Evolutionary conservation across 2,888 invertebrate species (phyloP), one percentile per base, ranked within the genome.

Genomic region (Lithodes maja): DNA sequence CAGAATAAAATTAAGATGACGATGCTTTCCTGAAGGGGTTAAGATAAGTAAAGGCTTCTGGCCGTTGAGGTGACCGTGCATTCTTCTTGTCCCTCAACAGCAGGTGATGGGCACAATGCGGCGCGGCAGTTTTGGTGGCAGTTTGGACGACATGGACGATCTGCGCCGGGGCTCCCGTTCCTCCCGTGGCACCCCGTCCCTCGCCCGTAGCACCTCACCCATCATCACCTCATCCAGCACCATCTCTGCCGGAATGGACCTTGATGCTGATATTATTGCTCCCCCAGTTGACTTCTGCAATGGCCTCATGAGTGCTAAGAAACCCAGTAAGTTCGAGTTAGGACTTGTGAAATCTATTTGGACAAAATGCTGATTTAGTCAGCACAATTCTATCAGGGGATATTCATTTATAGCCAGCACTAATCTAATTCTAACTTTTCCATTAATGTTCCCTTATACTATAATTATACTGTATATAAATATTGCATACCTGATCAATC

Each of bases 151-250:
- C 12, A 54, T 85, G 50, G 33, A 33, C 33, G 17, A 54, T 33
- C 12, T 71, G 17, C 17, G 82, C 17, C 69, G 52, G 1, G 68
- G 68, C 0, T 85, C 85, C 15, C 15, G 71, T 3, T 77, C 77
- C 17, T 85, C 85, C 69, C n/a, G 85, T 2, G 85, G 85, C 15
- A 85, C 85, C 7, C 85, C 85, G 2, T 85, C 85, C n/a, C 85
- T 85, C 3, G 71, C 85, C 15, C 53, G 85, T 2, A 80, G 80
- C 2, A 84, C 75, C 77, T 49, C 17, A 55, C 79, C 78, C 50
- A 71, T 85, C 2, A 17, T 85, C 79, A 85, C 85, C 69, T 85
- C 85, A 52, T 85, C 85, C 71, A 85, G 85, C 79, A 85, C 85
- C 2, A 85, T 85, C 33, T 85, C 85, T 12, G 79, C 49, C 3